Conservation (phyloP, 64 coral and sea anemone species). For the Actinia equina region DNA sequence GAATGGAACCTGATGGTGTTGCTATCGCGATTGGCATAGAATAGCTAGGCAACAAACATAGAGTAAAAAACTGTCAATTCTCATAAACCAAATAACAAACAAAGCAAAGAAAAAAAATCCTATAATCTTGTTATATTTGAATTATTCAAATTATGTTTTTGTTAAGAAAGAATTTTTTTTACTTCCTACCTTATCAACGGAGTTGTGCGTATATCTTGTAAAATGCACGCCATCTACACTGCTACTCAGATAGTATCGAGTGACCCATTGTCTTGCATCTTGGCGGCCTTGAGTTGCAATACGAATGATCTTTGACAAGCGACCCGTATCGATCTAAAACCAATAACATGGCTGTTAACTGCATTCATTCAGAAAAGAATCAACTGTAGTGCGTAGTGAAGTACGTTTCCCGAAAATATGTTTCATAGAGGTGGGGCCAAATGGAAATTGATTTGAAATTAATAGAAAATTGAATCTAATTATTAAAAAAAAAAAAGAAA, state of each 20-base stretch:
- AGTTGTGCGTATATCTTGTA: conserved; percentile 51
- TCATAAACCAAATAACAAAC: not conserved
- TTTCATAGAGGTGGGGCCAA: too few species aligned
- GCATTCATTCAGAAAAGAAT: not conserved
- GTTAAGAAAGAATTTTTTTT: not conserved
- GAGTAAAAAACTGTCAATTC: not conserved
- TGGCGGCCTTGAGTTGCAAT: conserved; percentile 53
- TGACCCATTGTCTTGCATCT: conserved; percentile 39
- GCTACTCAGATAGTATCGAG: conserved; percentile 15
- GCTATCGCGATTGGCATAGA: conserved; percentile 53
- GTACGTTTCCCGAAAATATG: too few species aligned
- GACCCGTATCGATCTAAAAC: conserved; percentile 39
- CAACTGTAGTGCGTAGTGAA: too few species aligned
- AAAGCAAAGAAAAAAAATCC: not conserved
- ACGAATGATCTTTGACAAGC: conserved; percentile 44
- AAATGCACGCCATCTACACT: conserved; percentile 58
- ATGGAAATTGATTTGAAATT: too few species aligned
- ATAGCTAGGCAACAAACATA: conserved; percentile 18
- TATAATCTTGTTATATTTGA: too few species aligned
- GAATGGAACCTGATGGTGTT: conserved; percentile 50
- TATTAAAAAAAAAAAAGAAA: too few species aligned
- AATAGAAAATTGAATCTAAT: too few species aligned
- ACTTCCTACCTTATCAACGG: conserved; percentile 21
- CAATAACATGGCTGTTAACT: not conserved
- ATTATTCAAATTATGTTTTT: too few species aligned